Base-by-base conservation (phyloP, 1,140 invertebrate genomes). In the Caenorhabditis briggsae region DNA sequence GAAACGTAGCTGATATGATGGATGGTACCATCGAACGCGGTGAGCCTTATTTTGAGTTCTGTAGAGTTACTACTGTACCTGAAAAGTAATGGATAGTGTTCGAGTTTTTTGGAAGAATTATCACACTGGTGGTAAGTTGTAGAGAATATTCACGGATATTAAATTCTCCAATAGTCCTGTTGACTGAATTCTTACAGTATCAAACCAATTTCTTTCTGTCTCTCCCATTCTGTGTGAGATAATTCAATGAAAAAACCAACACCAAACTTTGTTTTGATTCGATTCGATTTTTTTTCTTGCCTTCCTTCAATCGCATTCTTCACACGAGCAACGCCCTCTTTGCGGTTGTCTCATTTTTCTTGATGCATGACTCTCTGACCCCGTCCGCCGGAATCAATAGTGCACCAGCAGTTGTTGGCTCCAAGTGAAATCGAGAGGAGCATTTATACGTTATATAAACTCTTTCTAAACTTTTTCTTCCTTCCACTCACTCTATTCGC, bases 261-360 rank as follows among this genome's bases (percentile, higher is more conserved):
- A 14, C 12, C 20, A 33, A 53, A 78, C 70, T 78, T 78, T 78
- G 50, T 50, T 78, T 70, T 46, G 64, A 46, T 70, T 70, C 64
- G 23, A 70, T 70, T 70, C 64, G 33, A 33, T 33, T 33, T 33
- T 33, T 18, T 64, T 64, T 58, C n/a, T 25, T 23, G 50, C 56
- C 56, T 59, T n/a, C 61, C 12, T 16, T 16, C 16, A 11, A 53
- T 53, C 9, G 11, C 50, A 11, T 53, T 53, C 50, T 53, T 78
- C 46, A 53, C 33, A 5, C 65, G 46, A 50, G 20, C 70, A 78
- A 50, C 70, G 70, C 41, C 16, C 64, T 70, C 64, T 41, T 78
- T 78, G 70, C 70, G 70, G 70, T 78, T 50, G 70, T 50, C 70
- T 78, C 70, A 78, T 78, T 78, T 78, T 78, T 78, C 70, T 46